Percentiles rank a stretch among this genome's conserved stretches.
These are phyloP conservation scores for Diabrotica balteata DNA, from an alignment of 2,888 invertebrate genomes.

Conservation along the genomic window DNA sequence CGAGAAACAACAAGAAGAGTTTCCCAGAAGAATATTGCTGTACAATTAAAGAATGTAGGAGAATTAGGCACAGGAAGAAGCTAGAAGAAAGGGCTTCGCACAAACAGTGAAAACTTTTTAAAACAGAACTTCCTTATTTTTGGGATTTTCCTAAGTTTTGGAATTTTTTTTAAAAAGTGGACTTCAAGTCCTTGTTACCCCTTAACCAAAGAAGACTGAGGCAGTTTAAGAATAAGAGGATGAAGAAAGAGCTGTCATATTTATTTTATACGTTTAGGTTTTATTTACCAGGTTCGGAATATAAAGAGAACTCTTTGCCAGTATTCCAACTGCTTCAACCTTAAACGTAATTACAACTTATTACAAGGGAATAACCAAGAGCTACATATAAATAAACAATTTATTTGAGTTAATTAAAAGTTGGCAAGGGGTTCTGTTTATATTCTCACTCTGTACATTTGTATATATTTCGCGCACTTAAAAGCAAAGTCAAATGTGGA, in stretches of 20 bases:
- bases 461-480: slow-evolving; percentile 30
- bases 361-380: neutral
- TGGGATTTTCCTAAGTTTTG: slow-evolving; percentile 10
- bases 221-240: slow-evolving; percentile 48
- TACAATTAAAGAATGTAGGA: slow-evolving; percentile 55
- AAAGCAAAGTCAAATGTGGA: slow-evolving; percentile 32
- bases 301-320: slow-evolving; percentile 14
- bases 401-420: too few relatives aligned
- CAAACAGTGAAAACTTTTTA: slow-evolving; percentile 22
- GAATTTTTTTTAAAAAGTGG: slow-evolving; percentile 33
- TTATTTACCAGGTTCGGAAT: slow-evolving; percentile 11
- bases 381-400: too few relatives aligned
- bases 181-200: slow-evolving; percentile 60
- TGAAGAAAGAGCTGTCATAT: slow-evolving; percentile 48
- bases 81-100: slow-evolving; percentile 27
- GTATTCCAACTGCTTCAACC: neutral
- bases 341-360: neutral
- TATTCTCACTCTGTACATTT: slow-evolving; percentile 19
- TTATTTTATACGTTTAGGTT: slow-evolving; percentile 46
- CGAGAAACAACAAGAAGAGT: slow-evolving; percentile 55
- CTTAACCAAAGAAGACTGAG: slow-evolving; percentile 68
- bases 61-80: slow-evolving; percentile 48
- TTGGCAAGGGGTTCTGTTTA: neutral
- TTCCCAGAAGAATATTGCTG: slow-evolving; percentile 55
- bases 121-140: neutral